phyloP scores from a whole-genome alignment of 2,888 invertebrate genomes.

The Pseudoips prasinana region DNA sequence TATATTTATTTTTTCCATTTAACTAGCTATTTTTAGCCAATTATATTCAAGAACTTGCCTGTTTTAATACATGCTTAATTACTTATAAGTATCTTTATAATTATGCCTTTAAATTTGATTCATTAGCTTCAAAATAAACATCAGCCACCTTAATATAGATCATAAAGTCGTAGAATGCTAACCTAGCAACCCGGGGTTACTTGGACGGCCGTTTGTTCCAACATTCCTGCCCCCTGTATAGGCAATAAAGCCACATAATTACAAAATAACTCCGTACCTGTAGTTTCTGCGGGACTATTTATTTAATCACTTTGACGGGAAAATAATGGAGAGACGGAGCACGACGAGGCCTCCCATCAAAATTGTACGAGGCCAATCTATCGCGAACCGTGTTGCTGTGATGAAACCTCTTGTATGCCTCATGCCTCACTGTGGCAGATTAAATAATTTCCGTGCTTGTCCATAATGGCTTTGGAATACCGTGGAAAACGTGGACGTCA shows the following conservation, averaged over 20 bases:
- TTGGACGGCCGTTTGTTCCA: constrained; percentile 25
- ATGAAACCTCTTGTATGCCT: constrained; percentile 38
- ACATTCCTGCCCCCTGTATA: constrained; percentile 66
- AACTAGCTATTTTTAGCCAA: no score
- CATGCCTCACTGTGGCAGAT: constrained; percentile 37
- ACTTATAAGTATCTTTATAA: no score
- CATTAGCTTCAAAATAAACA: no score
- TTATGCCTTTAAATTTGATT: no score
- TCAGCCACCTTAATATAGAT: no score
- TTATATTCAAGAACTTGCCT: no score
- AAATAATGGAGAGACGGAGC: constrained; percentile 65
- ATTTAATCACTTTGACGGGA: constrained; percentile 80
- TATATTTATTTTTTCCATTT: no score
- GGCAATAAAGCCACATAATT: constrained; percentile 75
- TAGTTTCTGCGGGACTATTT: constrained; percentile 66
- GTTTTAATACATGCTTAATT: no score
- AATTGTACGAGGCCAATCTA: constrained; percentile 61
- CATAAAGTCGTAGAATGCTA: no score
- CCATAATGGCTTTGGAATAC: constrained; percentile 30
- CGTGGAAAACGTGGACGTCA: constrained; percentile 17
- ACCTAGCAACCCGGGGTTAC: constrained; percentile 48
- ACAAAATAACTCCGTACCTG: constrained; percentile 73
- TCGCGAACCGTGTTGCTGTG: constrained; percentile 53
- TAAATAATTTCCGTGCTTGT: constrained; percentile 58
- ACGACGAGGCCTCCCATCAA: constrained; percentile 55